These are phyloP conservation scores for Drosophila dives DNA, from an alignment of 2,888 invertebrate genomes.

Conservation along the genomic window DNA sequence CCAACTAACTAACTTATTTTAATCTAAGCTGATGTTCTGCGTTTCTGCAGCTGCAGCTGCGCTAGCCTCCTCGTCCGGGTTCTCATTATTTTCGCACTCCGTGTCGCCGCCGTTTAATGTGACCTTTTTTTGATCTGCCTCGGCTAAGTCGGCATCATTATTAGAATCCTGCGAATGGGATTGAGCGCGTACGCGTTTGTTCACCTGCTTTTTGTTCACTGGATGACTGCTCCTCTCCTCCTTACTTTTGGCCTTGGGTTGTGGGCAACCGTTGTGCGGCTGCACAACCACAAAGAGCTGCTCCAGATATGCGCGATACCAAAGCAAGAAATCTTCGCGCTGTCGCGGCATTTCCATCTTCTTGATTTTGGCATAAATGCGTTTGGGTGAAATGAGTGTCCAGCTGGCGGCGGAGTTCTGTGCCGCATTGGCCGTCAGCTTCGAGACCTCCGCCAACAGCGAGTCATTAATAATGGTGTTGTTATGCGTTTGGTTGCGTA, in stretches of 20 bases:
- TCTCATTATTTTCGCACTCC: constrained; percentile 83
- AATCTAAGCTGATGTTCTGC: constrained; percentile 44
- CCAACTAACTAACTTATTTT: constrained; percentile 26
- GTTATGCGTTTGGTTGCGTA: constrained; percentile 82
- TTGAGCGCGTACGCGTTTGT: constrained; percentile 61
- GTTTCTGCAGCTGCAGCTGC: constrained; percentile 41
- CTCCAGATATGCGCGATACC: constrained; percentile 83
- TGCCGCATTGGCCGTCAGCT: constrained; percentile 82
- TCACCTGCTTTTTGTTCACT: constrained; percentile 37
- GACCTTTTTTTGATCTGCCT: constrained; percentile 91
- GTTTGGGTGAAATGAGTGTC: constrained; percentile 82
- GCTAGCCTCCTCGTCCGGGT: constrained; percentile 77
- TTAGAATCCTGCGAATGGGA: constrained; percentile 68
- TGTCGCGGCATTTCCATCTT: constrained; percentile 80
- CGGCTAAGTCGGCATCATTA: constrained; percentile 90
- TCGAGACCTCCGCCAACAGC: constrained; percentile 82
- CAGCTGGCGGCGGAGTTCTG: constrained; percentile 75
- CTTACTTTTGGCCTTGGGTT: constrained; percentile 26
- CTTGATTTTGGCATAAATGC: constrained; percentile 82
- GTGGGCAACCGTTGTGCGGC: constrained; percentile 28
- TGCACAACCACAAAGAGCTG: constrained; percentile 74
- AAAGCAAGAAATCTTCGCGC: constrained; percentile 81
- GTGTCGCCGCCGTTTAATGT: constrained; percentile 50
- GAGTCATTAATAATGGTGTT: constrained; percentile 82
- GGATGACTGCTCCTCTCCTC: constrained; percentile 4